Evolutionary conservation across 2,888 invertebrate genomes (phyloP), one percentile per base, ranked within the genome.

Genomic region (Camponotus fellah): DNA sequence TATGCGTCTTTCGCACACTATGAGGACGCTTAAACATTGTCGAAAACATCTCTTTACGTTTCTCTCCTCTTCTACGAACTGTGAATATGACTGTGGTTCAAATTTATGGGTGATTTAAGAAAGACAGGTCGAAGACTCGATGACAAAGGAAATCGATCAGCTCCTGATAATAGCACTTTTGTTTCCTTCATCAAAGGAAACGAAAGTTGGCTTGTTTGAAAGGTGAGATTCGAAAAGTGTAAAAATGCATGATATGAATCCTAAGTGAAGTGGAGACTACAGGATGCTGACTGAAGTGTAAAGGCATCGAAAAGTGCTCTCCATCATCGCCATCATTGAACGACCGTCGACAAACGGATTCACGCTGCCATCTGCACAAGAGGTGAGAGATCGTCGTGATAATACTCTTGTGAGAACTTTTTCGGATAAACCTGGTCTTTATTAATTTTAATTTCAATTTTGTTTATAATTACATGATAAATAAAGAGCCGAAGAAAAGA

Each of bases 321-420:
- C 46, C 58, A 72, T 86, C 87, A 68, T 86, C 84, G 89, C 82
- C 90, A 89, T 85, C 90, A 89, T 90, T 90, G 82, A 90, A 90
- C 88, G 82, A 69, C 85, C 86, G 89, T 85, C 88, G 91, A 88
- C 87, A 72, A 91, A 88, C 89, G 84, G 86, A 88, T 88, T 91
- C 92, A 92, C 92, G 91, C 93, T 93, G 94, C 93, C 93, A 91
- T 92, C 93, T 91, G 90, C 91, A 91, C 90, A 89, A 85, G 91
- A 94, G 94, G 94, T 94, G 90, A 93, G 90, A 93, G 56, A 66
- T 77, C 26, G 53, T 76, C 53, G 37, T 37, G 9, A 56, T 77
- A 26, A 66, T 76, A 40, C 17, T 26, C 17, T 37, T 17, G 26
- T 26, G 40, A 9, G 56, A 77, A 56, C 17, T 32, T 40, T 65